Percentiles rank a stretch among this genome's conserved stretches.
Evolutionary conservation across 2,888 invertebrate genomes (phyloP).

Genomic region (Eupithecia subumbrata): DNA sequence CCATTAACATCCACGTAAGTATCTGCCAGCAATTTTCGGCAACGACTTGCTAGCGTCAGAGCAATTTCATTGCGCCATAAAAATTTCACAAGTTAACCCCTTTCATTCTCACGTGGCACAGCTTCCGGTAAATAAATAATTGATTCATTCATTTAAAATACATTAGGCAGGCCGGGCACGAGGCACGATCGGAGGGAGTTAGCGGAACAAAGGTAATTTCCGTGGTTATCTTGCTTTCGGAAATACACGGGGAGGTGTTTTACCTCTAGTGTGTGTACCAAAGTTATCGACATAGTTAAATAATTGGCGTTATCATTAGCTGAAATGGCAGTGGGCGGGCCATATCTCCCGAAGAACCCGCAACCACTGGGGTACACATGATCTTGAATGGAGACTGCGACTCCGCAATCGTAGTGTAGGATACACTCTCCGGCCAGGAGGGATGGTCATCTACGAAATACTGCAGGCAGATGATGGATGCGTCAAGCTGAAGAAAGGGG

Average conservation of each 20-base stretch:
- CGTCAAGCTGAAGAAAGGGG: too few relatives aligned
- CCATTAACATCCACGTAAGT: neutral
- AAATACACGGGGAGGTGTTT: constrained; percentile 34
- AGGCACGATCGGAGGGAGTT: constrained; percentile 50
- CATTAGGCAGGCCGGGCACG: constrained; percentile 62
- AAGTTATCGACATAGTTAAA: too few relatives aligned
- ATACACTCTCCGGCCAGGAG: too few relatives aligned
- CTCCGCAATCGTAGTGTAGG: too few relatives aligned
- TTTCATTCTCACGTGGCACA: constrained; percentile 62
- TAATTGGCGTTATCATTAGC: too few relatives aligned
- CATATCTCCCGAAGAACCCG: too few relatives aligned
- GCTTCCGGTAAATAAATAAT: constrained; percentile 63
- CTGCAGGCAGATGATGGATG: too few relatives aligned
- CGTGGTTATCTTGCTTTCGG: constrained; percentile 43
- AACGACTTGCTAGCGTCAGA: constrained; percentile 45
- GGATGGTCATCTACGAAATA: too few relatives aligned
- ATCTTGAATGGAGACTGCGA: too few relatives aligned
- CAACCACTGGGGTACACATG: too few relatives aligned
- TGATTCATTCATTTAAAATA: constrained; percentile 74
- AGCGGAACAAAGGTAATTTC: constrained; percentile 62
- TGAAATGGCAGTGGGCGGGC: too few relatives aligned
- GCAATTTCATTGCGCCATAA: constrained; percentile 56
- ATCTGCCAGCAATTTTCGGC: constrained; percentile 30
- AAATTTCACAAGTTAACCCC: constrained; percentile 58
- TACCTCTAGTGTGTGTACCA: neutral